phyloP scores from a whole-genome alignment of 2,113 vertebrate species.

The Tursiops truncatus region DNA sequence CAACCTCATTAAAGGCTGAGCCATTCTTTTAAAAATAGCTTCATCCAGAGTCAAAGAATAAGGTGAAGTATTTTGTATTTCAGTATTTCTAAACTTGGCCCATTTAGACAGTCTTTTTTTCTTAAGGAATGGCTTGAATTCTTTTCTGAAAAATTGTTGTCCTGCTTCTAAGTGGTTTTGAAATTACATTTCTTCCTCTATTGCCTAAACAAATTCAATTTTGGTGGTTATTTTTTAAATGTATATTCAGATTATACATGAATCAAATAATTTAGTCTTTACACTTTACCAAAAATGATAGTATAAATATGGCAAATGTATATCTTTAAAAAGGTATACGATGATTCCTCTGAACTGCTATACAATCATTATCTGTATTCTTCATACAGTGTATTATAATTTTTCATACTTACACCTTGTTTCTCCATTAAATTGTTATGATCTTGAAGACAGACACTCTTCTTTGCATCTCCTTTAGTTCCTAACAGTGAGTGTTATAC shows the following conservation, averaged over 20 bases:
- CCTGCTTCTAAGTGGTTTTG: neutral
- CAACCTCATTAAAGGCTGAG: constrained; percentile 23
- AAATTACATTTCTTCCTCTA: neutral
- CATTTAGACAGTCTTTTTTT: neutral
- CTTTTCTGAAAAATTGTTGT: neutral
- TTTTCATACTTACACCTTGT: neutral
- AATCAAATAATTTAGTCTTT: constrained; percentile 11
- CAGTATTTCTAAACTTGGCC: neutral
- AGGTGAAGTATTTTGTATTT: neutral
- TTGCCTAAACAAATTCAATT: constrained; percentile 20
- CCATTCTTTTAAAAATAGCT: neutral
- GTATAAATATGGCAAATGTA: neutral
- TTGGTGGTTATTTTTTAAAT: neutral
- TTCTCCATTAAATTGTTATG: neutral
- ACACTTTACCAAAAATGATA: neutral
- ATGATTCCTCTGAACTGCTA: neutral
- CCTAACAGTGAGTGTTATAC: neutral
- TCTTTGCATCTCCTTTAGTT: neutral
- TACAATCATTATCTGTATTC: neutral
- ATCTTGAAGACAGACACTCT: neutral
- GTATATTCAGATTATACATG: neutral
- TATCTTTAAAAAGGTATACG: neutral
- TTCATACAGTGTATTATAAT: neutral
- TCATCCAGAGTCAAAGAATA: constrained; percentile 3
- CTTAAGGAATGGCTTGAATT: neutral